phyloP scores from a whole-genome alignment of 1,140 invertebrate species.

The Ladona fulva region DNA sequence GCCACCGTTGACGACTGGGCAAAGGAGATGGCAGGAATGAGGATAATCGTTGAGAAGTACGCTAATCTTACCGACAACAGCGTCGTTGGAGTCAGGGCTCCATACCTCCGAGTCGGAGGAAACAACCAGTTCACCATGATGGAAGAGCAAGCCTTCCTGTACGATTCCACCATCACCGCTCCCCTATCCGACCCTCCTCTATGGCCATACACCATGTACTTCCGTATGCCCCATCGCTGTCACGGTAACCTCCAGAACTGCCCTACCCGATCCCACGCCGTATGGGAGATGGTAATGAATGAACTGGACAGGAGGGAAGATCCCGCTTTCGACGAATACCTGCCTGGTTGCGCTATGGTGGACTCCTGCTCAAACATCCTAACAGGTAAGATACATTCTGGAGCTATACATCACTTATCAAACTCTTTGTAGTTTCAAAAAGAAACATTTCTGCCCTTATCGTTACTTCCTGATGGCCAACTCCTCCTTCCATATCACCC shows the following conservation, averaged over 20 bases:
- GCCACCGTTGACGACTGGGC: slow-evolving; percentile 90
- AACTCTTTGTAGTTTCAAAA: no score
- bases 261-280: slow-evolving; percentile 78
- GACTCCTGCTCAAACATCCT: slow-evolving; percentile 92
- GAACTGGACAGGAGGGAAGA: slow-evolving; percentile 87
- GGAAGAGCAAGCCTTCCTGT: slow-evolving; percentile 92
- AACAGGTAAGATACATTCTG: slow-evolving; percentile 53
- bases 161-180: slow-evolving; percentile 91
- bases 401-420: no score
- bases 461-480: no score
- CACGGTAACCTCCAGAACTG: slow-evolving; percentile 90
- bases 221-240: slow-evolving; percentile 90
- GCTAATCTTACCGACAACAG: slow-evolving; percentile 89
- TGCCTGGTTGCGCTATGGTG: slow-evolving; percentile 92
- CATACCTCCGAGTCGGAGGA: slow-evolving; percentile 85
- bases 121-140: slow-evolving; percentile 98
- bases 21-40: slow-evolving; percentile 93
- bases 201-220: slow-evolving; percentile 97
- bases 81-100: slow-evolving; percentile 87
- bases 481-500: no score
- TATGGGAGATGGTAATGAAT: slow-evolving; percentile 98
- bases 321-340: slow-evolving; percentile 79
- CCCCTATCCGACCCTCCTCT: slow-evolving; percentile 84
- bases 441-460: no score
- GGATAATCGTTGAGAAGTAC: slow-evolving; percentile 85